Conservation (phyloP, 2,888 invertebrate genomes). For the Nycteola revayana region DNA sequence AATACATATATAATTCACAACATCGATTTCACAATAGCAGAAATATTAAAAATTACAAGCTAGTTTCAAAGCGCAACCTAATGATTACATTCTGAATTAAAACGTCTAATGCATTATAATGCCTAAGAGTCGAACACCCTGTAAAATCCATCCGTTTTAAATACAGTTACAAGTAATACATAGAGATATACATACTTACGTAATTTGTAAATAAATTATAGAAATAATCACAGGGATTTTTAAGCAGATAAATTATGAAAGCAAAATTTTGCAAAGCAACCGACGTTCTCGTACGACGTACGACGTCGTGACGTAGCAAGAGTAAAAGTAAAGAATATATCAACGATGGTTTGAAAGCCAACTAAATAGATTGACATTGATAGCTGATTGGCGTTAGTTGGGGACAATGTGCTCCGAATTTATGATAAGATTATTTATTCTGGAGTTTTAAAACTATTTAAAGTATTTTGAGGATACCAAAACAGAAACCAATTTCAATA, state of each 20-base stretch:
- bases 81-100: conserved; percentile 23
- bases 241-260: neutral
- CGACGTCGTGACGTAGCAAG: too few species aligned
- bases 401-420: too few species aligned
- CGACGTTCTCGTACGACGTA: too few species aligned
- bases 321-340: too few species aligned
- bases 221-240: conserved; percentile 11
- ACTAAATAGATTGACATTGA: too few species aligned
- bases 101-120: conserved; percentile 54
- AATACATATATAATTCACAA: conserved; percentile 25
- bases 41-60: conserved; percentile 35
- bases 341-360: too few species aligned
- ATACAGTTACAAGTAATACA: conserved; percentile 48
- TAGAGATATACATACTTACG: conserved; percentile 28
- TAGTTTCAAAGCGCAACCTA: conserved; percentile 39
- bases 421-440: too few species aligned
- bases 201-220: conserved; percentile 4
- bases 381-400: too few species aligned
- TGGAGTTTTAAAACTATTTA: too few species aligned
- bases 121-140: conserved; percentile 75
- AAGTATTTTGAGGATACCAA: too few species aligned
- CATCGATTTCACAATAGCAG: conserved; percentile 42
- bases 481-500: too few species aligned
- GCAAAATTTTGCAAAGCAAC: conserved; percentile 8
- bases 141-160: conserved; percentile 71